These are phyloP conservation scores for Chloroclystis v-ata DNA, from an alignment of 2,888 invertebrate genomes.

Conservation along the genomic window DNA sequence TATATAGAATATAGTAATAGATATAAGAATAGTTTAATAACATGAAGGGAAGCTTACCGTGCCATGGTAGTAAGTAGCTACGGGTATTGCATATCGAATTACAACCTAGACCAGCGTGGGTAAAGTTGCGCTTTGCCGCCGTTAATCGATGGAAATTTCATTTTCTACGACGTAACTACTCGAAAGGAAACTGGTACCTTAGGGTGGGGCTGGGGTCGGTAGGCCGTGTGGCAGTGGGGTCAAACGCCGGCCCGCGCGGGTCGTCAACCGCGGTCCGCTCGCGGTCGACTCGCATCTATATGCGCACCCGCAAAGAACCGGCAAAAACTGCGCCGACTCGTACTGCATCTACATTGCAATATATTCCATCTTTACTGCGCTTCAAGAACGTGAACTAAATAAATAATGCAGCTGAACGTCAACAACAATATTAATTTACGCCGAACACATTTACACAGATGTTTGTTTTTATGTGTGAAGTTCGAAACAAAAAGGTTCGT, in stretches of 20 bases:
- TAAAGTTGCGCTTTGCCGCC: neutral
- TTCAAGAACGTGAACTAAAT: constrained; percentile 12
- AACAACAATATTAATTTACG: constrained; percentile 8
- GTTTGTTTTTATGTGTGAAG: neutral
- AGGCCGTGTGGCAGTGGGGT: constrained; percentile 44
- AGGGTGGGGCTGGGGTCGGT: constrained; percentile 12
- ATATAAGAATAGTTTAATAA: too few relatives aligned
- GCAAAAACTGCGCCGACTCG: constrained; percentile 53
- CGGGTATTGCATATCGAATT: too few relatives aligned
- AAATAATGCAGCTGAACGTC: constrained; percentile 11
- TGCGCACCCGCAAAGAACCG: constrained; percentile 43
- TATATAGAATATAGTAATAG: too few relatives aligned
- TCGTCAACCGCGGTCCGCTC: constrained; percentile 49
- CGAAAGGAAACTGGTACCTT: constrained; percentile 20
- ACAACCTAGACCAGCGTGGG: neutral
- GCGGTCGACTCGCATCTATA: constrained; percentile 54
- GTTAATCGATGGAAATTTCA: constrained; percentile 10
- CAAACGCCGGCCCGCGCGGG: constrained; percentile 59
- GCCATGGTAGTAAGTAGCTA: neutral
- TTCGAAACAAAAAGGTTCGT: neutral
- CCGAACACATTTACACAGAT: neutral
- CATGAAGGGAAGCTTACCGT: too few relatives aligned
- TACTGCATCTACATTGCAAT: constrained; percentile 47
- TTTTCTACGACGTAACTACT: constrained; percentile 10
- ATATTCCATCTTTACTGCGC: constrained; percentile 26